Conservation (phyloP, 2,113 vertebrate genomes). For the Riparia riparia region DNA sequence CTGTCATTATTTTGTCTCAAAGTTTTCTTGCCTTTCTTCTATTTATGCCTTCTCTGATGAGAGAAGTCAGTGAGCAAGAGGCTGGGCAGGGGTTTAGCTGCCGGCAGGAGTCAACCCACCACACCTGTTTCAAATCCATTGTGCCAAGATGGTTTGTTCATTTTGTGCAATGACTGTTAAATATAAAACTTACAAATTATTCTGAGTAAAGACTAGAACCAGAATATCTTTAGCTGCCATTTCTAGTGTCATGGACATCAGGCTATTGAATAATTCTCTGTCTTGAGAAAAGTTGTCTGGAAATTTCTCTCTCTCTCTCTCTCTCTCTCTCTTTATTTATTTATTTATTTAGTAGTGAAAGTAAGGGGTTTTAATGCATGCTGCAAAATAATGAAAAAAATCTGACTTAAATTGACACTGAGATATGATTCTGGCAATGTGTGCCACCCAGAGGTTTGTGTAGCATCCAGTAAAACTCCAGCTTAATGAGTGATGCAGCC, state of each 20-base stretch:
- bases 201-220: neutral
- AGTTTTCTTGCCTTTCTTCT: neutral
- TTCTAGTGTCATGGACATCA: neutral
- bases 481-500: neutral
- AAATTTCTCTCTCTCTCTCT: neutral
- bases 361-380: neutral
- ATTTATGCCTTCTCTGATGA: fast-evolving
- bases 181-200: neutral
- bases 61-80: neutral
- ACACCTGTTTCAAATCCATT: neutral
- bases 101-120: neutral
- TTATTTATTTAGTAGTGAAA: neutral
- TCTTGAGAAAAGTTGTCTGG: neutral
- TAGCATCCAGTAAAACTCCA: neutral
- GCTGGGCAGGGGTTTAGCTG: neutral
- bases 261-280: neutral
- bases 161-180: neutral
- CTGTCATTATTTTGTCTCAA: neutral
- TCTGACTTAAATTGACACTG: neutral
- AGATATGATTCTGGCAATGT: neutral
- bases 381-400: neutral
- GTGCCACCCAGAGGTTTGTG: neutral
- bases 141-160: neutral
- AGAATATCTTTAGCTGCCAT: neutral
- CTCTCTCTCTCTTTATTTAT: no score